Evolutionary conservation across 2,113 vertebrate species (phyloP), one percentile per base, ranked within the genome.

Genomic region (Candoia aspera): DNA sequence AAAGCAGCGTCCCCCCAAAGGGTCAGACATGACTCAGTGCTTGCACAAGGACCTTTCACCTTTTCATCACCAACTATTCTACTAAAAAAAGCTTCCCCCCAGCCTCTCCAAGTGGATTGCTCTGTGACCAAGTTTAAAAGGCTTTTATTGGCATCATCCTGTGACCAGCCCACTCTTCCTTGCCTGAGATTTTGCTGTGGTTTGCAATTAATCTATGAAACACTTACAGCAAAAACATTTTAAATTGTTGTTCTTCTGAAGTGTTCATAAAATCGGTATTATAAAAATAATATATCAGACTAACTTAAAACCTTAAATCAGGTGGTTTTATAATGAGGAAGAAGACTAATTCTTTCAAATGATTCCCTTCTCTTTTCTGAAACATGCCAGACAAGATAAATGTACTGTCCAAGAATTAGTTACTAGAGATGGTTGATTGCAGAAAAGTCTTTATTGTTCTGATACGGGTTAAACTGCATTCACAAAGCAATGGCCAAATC

Each of bases 321-420:
- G 37, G 37, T 90, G 21, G 42, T 37, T 94, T 94, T 94, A 90
- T 93, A 94, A 88, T 37, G 57, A 95, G 88, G 62, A 8, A 93
- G 15, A 92, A 86, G 90, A 94, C 89, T 93, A 62, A 11, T 85
- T 11, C 90, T 88, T 91, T 42, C 90, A 92, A 94, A 90, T 83
- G 79, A 37, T 49, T 86, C 89, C 93, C 89, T 85, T 46, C 83
- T 29, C 4, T 86, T 90, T 62, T 57, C 62, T 90, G 57, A 46
- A 13, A 84, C 89, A 90, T 58, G 26, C 62, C 33, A 93, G 46
- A 92, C 19, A 42, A 53, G 73, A 94, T 55, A 94, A 53, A 91
- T 24, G 0, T 29, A 59, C 90, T 90, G 85, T 49, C 57, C 88
- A 94, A 92, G 55, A 57, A 88, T 33, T 53, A 21, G 26, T 95